Conservation (phyloP, 2,113 vertebrate genomes). For the Pachypanchax playfairii region DNA sequence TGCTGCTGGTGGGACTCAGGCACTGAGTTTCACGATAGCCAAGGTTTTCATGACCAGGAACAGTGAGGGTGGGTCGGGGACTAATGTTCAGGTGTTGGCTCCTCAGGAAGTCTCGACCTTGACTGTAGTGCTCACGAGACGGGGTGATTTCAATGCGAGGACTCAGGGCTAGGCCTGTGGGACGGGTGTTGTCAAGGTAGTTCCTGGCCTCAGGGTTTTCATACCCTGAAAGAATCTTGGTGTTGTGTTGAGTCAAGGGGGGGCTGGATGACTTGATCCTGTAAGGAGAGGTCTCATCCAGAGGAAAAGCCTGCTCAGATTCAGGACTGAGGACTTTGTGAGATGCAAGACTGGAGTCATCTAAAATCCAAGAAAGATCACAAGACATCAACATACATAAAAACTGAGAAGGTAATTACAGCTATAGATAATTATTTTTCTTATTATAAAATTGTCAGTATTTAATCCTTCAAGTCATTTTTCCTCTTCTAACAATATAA, state of each 20-base stretch:
- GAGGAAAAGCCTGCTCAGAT: slow-evolving; percentile 85
- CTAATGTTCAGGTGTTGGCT: slow-evolving; percentile 86
- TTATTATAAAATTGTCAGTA: too few relatives aligned
- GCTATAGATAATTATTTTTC: too few relatives aligned
- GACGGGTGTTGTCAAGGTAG: slow-evolving; percentile 83
- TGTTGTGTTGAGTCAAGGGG: slow-evolving; percentile 77
- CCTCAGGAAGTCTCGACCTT: slow-evolving; percentile 87
- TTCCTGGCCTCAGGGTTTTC: slow-evolving; percentile 86
- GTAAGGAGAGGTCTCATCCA: slow-evolving; percentile 87
- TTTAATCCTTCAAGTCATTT: too few relatives aligned
- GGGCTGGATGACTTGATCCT: slow-evolving; percentile 88
- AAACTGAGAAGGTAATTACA: too few relatives aligned
- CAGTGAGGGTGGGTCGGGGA: slow-evolving; percentile 91
- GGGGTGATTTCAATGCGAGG: slow-evolving; percentile 98
- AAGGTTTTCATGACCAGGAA: slow-evolving; percentile 88
- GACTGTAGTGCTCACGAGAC: slow-evolving; percentile 93
- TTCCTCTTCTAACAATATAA: not conserved
- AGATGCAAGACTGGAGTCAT: slow-evolving; percentile 87
- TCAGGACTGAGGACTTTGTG: slow-evolving; percentile 88
- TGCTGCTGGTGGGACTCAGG: slow-evolving; percentile 97
- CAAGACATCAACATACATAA: not conserved
- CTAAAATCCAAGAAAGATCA: slow-evolving; percentile 66
- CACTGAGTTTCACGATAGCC: slow-evolving; percentile 95
- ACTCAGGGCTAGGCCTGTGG: slow-evolving; percentile 86
- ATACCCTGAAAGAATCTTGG: slow-evolving; percentile 85